A percentile compares a stretch with the other conserved stretches of the same genome.
Conservation (phyloP, 2,888 invertebrate species). For the Nudaria mundana region DNA sequence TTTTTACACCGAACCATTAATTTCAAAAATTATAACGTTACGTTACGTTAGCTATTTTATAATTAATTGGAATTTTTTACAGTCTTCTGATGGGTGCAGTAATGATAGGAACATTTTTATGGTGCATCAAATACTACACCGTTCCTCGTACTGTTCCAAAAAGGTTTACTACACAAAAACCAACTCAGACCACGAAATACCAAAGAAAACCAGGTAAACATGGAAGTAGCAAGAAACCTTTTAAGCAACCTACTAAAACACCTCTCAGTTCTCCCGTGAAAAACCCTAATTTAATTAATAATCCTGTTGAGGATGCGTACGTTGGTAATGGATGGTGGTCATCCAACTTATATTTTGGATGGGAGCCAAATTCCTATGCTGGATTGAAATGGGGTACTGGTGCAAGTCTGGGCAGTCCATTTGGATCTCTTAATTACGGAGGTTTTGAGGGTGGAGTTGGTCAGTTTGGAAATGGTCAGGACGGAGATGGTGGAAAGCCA, state of each 20-base stretch:
- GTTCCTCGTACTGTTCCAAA: too few relatives aligned
- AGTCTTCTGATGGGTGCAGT: background rate
- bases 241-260: background rate
- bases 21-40: too few relatives aligned
- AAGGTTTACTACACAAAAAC: background rate
- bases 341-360: background rate
- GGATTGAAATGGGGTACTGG: background rate
- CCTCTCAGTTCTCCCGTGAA: background rate
- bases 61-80: too few relatives aligned
- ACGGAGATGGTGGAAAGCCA: too few relatives aligned
- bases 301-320: background rate
- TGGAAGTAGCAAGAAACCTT: background rate
- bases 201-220: background rate
- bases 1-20: too few relatives aligned
- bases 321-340: constrained; percentile 1
- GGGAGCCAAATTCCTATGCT: background rate
- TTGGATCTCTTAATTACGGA: too few relatives aligned
- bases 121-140: background rate
- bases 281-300: background rate
- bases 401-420: background rate
- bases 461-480: background rate
- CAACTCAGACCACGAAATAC: too few relatives aligned
- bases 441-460: background rate
- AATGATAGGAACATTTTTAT: background rate
- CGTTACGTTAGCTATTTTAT: too few relatives aligned